Conservation (phyloP, 2,888 invertebrate genomes). For the Thereva unica region DNA sequence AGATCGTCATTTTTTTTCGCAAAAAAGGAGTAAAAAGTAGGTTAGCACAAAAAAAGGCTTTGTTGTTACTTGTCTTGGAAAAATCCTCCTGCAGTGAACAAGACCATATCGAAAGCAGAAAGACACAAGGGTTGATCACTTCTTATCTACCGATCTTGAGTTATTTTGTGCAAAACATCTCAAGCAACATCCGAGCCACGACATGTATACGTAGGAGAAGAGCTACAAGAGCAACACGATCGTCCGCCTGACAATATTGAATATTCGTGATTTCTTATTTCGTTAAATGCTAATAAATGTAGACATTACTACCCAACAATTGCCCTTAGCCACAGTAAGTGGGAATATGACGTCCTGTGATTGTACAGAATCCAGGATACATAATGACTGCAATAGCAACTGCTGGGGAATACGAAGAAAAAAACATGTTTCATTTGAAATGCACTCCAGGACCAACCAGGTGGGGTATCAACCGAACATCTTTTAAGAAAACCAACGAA, state of each 20-base stretch:
- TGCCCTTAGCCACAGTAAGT: slow-evolving; percentile 16
- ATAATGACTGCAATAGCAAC: not conserved
- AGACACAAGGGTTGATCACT: slow-evolving; percentile 8
- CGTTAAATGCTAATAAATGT: slow-evolving; percentile 39
- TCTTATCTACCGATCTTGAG: slow-evolving; percentile 32
- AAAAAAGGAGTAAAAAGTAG: no score
- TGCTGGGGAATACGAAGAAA: slow-evolving; percentile 8
- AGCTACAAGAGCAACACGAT: slow-evolving; percentile 30
- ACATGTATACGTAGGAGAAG: slow-evolving; percentile 23
- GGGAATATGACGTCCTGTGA: slow-evolving; percentile 28
- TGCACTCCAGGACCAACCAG: slow-evolving; percentile 10
- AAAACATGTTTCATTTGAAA: slow-evolving; percentile 25
- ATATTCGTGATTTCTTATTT: slow-evolving; percentile 40
- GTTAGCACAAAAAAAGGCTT: no score
- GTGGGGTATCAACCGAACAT: slow-evolving; percentile 8
- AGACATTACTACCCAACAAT: slow-evolving; percentile 37
- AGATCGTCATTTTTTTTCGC: no score
- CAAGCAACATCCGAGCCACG: not conserved
- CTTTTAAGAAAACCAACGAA: slow-evolving; percentile 11
- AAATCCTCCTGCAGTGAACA: no score
- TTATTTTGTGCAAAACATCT: slow-evolving; percentile 38
- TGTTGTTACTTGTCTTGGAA: no score
- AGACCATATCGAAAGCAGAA: not conserved
- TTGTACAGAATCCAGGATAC: slow-evolving; percentile 18
- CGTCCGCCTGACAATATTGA: slow-evolving; percentile 34